Conservation (phyloP, 2,888 invertebrate genomes). For the Scrobipalpa costella region DNA sequence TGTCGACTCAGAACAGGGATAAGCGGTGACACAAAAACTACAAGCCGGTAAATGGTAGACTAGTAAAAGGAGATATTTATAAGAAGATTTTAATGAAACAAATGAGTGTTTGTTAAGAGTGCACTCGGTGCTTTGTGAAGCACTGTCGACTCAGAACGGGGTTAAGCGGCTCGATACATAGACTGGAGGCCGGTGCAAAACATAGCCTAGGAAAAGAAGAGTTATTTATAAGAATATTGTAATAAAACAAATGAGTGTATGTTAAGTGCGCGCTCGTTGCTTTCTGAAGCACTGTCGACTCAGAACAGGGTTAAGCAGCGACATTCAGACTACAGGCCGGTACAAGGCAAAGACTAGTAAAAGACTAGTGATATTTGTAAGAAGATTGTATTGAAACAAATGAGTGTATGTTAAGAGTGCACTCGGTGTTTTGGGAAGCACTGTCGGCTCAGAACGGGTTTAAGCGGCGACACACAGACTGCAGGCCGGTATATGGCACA, state of each 20-base stretch:
- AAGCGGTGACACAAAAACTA: too few relatives aligned
- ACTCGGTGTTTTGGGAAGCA: conserved; percentile 27
- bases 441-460: conserved; percentile 45
- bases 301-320: too few relatives aligned
- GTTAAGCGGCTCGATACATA: conserved; percentile 52
- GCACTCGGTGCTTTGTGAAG: conserved; percentile 23
- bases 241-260: conserved; percentile 26
- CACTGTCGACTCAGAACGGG: conserved; percentile 42
- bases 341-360: too few relatives aligned
- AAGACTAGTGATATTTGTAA: too few relatives aligned
- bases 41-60: too few relatives aligned
- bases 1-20: too few relatives aligned
- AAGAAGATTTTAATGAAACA: too few relatives aligned
- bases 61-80: too few relatives aligned
- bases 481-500: conserved; percentile 19
- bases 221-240: too few relatives aligned
- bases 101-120: conserved; percentile 26
- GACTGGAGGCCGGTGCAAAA: conserved; percentile 26
- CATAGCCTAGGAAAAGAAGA: neutral
- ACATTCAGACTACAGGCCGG: too few relatives aligned
- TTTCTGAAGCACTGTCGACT: too few relatives aligned
- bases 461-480: conserved; percentile 47
- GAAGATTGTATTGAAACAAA: too few relatives aligned
- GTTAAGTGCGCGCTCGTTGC: conserved; percentile 22
- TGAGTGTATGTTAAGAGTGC: conserved; percentile 24